phyloP scores from a whole-genome alignment of 2,797 vertebrate genomes.

The Toxotes lorentzi region DNA sequence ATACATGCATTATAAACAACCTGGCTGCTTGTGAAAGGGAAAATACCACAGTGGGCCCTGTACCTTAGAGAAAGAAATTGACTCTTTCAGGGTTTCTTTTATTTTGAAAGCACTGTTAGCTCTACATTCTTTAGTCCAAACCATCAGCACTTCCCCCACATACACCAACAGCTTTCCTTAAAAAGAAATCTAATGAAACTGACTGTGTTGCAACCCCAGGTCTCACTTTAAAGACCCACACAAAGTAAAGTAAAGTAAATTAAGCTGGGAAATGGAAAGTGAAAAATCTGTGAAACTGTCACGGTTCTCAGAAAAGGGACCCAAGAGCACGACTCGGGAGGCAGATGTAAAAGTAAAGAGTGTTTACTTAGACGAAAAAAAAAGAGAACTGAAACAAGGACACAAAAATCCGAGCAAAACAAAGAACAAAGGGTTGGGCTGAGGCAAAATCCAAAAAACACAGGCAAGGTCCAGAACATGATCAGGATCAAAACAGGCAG shows the following conservation, averaged over 20 bases:
- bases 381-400: not conserved
- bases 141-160: slow-evolving; percentile 6
- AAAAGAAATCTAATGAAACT: slow-evolving; percentile 26
- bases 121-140: slow-evolving; percentile 27
- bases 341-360: not conserved
- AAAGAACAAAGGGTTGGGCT: not conserved
- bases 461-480: not conserved
- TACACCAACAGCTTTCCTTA: slow-evolving; percentile 4
- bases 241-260: slow-evolving; percentile 48
- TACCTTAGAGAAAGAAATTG: slow-evolving; percentile 19
- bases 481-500: not conserved
- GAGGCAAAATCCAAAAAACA: not conserved
- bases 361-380: not conserved
- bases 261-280: slow-evolving; percentile 39
- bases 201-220: not conserved
- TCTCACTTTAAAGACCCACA: slow-evolving; percentile 35
- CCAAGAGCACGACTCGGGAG: slow-evolving; percentile 8
- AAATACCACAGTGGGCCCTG: slow-evolving; percentile 38
- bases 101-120: slow-evolving; percentile 31
- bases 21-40: slow-evolving; percentile 49
- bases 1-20: slow-evolving; percentile 76
- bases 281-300: slow-evolving; percentile 46
- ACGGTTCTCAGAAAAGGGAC: not conserved
- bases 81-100: slow-evolving; percentile 32
- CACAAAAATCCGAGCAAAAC: not conserved